These are phyloP conservation scores for Zosterops japonicus DNA, from an alignment of 2,113 vertebrate species.

Conservation along the genomic window DNA sequence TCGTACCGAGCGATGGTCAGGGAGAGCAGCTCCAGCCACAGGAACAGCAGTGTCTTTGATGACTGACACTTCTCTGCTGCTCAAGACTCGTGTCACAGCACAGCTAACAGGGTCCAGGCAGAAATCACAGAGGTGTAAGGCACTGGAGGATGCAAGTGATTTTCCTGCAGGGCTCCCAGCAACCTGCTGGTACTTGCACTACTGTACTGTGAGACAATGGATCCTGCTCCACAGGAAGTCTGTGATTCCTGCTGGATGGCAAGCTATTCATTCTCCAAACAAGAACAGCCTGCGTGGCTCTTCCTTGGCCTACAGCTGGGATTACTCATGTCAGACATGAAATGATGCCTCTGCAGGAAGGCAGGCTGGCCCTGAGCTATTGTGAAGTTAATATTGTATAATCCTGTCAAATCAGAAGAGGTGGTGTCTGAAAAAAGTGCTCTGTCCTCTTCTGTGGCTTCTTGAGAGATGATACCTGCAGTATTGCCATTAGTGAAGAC, in stretches of 20 bases:
- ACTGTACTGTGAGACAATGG: neutral
- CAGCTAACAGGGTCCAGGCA: neutral
- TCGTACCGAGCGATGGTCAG: conserved; percentile 31
- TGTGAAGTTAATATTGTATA: neutral
- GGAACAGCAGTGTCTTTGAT: conserved; percentile 41
- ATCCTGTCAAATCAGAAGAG: neutral
- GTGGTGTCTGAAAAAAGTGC: neutral
- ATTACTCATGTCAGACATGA: neutral
- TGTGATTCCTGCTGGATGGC: neutral
- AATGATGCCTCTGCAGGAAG: neutral
- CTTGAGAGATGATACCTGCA: neutral
- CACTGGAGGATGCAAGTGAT: neutral
- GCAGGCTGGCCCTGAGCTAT: neutral
- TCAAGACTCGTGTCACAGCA: neutral
- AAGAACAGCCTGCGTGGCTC: neutral
- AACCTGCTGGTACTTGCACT: neutral
- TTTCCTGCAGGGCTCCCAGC: neutral
- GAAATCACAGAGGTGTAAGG: neutral
- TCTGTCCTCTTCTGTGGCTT: neutral
- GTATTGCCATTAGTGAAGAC: neutral
- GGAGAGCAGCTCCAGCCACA: conserved; percentile 36
- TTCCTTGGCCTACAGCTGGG: neutral
- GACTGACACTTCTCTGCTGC: neutral
- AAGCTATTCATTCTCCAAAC: neutral
- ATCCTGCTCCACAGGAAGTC: neutral